Conservation (phyloP, 2,113 vertebrate species). For the Myanophis thanlyinensis region DNA sequence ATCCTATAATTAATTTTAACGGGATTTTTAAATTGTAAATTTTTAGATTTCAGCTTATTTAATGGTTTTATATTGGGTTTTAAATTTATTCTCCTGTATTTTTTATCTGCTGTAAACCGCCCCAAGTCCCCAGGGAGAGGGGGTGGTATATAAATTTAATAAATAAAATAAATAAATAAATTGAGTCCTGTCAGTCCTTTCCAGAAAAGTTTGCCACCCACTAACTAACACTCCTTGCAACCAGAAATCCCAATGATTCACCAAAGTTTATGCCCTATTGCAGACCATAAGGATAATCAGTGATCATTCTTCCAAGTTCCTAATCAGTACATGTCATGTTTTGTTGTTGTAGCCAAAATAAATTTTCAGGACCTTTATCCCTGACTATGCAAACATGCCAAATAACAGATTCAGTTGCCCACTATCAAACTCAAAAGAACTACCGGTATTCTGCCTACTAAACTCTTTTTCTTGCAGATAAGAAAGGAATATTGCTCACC, state of each 20-base stretch:
- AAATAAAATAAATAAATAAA: too few species aligned
- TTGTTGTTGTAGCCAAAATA: background rate
- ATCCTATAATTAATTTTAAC: too few species aligned
- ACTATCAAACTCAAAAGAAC: background rate
- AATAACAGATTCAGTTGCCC: background rate
- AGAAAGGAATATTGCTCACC: background rate
- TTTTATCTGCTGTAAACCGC: too few species aligned
- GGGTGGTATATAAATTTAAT: too few species aligned
- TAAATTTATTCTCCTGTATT: too few species aligned
- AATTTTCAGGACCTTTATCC: background rate
- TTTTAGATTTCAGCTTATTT: too few species aligned
- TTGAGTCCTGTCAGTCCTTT: background rate
- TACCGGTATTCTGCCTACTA: background rate
- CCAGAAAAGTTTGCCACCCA: background rate
- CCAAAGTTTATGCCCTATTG: background rate
- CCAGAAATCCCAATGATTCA: background rate
- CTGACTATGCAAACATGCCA: background rate
- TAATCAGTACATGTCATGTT: background rate
- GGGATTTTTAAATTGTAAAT: too few species aligned
- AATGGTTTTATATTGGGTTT: too few species aligned
- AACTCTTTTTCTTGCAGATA: background rate
- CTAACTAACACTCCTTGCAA: background rate
- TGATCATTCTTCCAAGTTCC: background rate
- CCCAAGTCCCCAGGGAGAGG: too few species aligned
- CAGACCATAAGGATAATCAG: background rate